Percentiles rank a stretch among this genome's conserved stretches.
phyloP scores from a whole-genome alignment of 2,113 vertebrate genomes.

The Prietella phreatophila region DNA sequence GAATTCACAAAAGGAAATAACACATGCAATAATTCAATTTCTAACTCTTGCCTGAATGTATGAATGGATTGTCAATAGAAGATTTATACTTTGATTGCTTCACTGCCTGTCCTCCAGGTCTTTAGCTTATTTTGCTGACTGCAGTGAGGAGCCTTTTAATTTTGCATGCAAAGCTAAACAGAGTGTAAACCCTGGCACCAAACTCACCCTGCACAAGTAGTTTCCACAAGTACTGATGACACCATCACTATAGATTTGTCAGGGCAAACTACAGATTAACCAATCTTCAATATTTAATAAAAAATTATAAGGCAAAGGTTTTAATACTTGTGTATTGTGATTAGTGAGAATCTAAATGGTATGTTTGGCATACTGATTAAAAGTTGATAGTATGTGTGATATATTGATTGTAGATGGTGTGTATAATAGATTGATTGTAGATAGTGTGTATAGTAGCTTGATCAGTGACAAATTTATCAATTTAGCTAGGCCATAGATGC shows the following conservation, averaged over 20 bases:
- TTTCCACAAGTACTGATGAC: background rate
- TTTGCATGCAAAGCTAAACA: background rate
- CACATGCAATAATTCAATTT: background rate
- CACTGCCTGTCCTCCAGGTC: background rate
- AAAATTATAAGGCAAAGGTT: background rate
- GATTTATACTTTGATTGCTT: background rate
- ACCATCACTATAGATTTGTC: background rate
- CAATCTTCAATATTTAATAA: background rate
- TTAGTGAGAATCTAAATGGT: background rate
- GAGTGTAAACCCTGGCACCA: background rate
- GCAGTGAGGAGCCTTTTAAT: background rate
- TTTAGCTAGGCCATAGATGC: background rate
- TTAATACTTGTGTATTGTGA: background rate
- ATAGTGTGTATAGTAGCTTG: background rate
- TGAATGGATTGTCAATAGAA: conserved; percentile 52
- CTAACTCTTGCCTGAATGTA: conserved; percentile 59
- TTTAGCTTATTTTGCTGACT: background rate
- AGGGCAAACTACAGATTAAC: background rate
- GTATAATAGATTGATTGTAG: background rate
- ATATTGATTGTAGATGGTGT: background rate
- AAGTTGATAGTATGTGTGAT: background rate
- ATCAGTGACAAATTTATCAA: conserved; percentile 53
- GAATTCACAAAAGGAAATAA: conserved; percentile 72
- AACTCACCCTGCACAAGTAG: background rate
- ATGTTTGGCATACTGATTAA: background rate